A percentile compares a stretch with the other conserved stretches of the same genome.
Conservation (phyloP, 2,113 vertebrate species). For the Tenebrosternarchus preto region DNA sequence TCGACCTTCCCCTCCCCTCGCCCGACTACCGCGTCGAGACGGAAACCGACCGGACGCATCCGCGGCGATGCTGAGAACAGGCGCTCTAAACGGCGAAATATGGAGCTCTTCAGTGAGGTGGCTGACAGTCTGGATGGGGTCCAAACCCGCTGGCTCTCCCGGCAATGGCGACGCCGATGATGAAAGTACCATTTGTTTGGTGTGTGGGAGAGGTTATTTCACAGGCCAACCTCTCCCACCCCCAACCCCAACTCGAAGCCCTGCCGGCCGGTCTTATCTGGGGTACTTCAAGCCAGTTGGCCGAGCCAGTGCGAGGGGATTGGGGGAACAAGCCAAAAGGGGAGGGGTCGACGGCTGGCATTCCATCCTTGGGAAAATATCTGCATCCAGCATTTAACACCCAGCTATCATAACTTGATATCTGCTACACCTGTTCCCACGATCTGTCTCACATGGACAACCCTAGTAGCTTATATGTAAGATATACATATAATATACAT, state of each 20-base stretch:
- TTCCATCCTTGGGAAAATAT: conserved; percentile 30
- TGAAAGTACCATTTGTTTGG: conserved; percentile 52
- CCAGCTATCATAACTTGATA: not conserved
- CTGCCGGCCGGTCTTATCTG: conserved; percentile 30
- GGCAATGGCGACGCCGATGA: conserved; percentile 51
- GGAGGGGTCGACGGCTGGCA: not conserved
- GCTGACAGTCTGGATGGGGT: not conserved
- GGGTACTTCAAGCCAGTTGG: conserved; percentile 33
- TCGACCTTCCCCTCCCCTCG: too few relatives aligned
- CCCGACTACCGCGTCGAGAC: too few relatives aligned
- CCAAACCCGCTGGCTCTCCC: not conserved
- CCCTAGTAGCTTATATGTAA: too few relatives aligned
- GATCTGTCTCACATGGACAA: not conserved
- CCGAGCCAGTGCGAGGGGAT: not conserved
- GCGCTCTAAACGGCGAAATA: not conserved
- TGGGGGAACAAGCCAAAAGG: not conserved
- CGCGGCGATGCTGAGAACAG: too few relatives aligned
- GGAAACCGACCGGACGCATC: too few relatives aligned
- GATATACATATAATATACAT: not conserved
- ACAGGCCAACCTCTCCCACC: conserved; percentile 16
- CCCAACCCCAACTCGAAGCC: conserved; percentile 11
- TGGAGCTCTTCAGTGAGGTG: not conserved
- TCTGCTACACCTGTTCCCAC: not conserved
- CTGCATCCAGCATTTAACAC: not conserved
- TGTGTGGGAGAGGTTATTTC: conserved; percentile 53